Conservation (phyloP, 2,888 invertebrate species). For the Yponomeuta cagnagella region DNA sequence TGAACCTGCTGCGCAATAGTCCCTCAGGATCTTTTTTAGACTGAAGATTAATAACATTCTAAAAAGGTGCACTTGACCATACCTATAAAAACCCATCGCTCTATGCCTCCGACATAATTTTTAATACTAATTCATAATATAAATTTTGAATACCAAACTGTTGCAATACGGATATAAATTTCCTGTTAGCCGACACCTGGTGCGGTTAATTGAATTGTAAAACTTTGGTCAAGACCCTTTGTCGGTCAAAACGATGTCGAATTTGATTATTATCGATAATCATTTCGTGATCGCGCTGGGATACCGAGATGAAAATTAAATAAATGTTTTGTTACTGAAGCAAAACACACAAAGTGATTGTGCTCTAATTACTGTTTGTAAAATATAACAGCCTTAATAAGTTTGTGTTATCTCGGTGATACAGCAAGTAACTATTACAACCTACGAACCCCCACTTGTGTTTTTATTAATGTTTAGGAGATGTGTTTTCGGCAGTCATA, state of each 20-base stretch:
- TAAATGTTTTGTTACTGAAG: conserved; percentile 25
- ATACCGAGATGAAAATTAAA: conserved; percentile 36
- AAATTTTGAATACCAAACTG: conserved; percentile 51
- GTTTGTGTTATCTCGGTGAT: neutral
- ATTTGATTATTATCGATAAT: conserved; percentile 63
- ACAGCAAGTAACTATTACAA: conserved; percentile 16
- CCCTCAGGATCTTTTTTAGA: too few relatives aligned
- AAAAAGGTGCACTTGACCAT: too few relatives aligned
- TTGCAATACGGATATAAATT: conserved; percentile 44
- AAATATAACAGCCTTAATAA: neutral
- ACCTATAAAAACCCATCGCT: too few relatives aligned
- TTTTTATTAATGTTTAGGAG: conserved; percentile 10
- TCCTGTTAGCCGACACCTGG: conserved; percentile 62
- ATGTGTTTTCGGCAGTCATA: conserved; percentile 5
- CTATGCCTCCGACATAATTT: neutral
- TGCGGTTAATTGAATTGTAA: conserved; percentile 71
- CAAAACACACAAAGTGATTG: conserved; percentile 18
- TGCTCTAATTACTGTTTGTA: neutral
- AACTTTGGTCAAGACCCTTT: conserved; percentile 66
- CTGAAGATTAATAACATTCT: too few relatives aligned
- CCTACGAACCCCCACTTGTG: conserved; percentile 18
- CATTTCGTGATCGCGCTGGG: conserved; percentile 51
- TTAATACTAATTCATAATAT: neutral
- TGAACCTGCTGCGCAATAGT: too few relatives aligned
- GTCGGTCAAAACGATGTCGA: conserved; percentile 62